A percentile compares a stretch with the other conserved stretches of the same genome.
Conservation (phyloP, 30 jellyfish, hydroid and myxozoan species). For the Aurelia sp. region DNA sequence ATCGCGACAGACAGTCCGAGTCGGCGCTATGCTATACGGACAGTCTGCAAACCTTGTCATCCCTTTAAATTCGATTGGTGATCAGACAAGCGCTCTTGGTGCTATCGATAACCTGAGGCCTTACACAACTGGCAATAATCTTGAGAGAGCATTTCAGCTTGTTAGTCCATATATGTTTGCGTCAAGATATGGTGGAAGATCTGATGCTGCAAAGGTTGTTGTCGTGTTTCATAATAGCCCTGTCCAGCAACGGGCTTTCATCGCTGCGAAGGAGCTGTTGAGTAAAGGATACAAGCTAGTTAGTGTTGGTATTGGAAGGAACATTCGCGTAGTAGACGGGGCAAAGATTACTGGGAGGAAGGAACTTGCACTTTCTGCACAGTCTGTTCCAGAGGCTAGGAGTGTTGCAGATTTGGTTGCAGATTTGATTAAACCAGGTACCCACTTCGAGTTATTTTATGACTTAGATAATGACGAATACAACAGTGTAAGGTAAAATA, state of each 20-base stretch:
- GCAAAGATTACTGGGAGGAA: slow-evolving; percentile 33
- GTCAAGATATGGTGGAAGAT: slow-evolving; percentile 61
- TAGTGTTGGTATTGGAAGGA: slow-evolving; percentile 39
- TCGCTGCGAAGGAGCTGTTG: slow-evolving; percentile 42
- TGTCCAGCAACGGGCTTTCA: slow-evolving; percentile 20
- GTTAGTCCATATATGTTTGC: slow-evolving; percentile 53
- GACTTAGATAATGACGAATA: too few species aligned
- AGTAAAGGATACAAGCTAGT: slow-evolving; percentile 15
- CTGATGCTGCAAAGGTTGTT: slow-evolving; percentile 61
- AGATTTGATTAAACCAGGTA: slow-evolving; percentile 30
- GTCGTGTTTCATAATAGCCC: slow-evolving; percentile 61
- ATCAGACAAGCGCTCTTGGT: slow-evolving; percentile 2
- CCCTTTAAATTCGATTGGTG: slow-evolving; percentile 29
- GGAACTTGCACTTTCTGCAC: slow-evolving; percentile 29
- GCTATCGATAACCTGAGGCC: slow-evolving; percentile 28
- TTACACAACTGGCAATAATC: slow-evolving; percentile 20
- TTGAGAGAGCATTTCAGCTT: slow-evolving; percentile 65
- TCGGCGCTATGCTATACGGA: slow-evolving; percentile 64
- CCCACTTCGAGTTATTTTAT: too few species aligned
- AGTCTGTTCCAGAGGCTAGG: slow-evolving; percentile 19
- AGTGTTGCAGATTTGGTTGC: slow-evolving; percentile 29
- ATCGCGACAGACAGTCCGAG: slow-evolving; percentile 44
- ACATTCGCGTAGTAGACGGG: slow-evolving; percentile 19
- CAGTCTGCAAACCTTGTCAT: slow-evolving; percentile 4
- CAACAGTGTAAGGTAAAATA: too few species aligned